A percentile compares a stretch with the other conserved stretches of the same genome.
These are phyloP conservation scores for Drosophila barbarae DNA, from an alignment of 2,888 invertebrate species.

Conservation along the genomic window DNA sequence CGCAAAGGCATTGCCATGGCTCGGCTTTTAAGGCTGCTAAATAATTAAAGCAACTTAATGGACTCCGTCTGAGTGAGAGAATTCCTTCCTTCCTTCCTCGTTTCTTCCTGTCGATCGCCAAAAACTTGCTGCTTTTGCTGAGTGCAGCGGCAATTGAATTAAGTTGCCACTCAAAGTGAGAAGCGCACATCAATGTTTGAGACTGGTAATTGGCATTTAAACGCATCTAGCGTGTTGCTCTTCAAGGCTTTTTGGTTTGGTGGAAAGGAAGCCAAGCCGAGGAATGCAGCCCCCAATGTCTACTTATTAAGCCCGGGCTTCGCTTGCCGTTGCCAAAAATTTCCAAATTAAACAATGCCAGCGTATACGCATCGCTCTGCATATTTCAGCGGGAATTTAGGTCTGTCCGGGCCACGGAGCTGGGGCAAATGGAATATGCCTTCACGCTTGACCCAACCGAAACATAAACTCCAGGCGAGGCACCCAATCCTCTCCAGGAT, in stretches of 20 bases:
- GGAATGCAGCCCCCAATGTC: conserved; percentile 36
- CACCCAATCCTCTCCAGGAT: conserved; percentile 30
- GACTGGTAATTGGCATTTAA: conserved; percentile 55
- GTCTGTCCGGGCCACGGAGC: conserved; percentile 25
- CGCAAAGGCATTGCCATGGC: conserved; percentile 44
- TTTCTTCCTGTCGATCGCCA: conserved; percentile 35
- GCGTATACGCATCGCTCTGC: conserved; percentile 41
- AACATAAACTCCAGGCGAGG: conserved; percentile 62
- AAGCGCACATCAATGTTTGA: conserved; percentile 57
- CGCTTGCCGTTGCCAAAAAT: conserved; percentile 24
- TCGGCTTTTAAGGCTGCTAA: conserved; percentile 70
- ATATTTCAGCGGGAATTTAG: conserved; percentile 65
- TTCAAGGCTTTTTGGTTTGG: conserved; percentile 18
- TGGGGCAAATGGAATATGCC: conserved; percentile 63
- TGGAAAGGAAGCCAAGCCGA: not conserved
- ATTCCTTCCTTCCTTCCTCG: conserved; percentile 6
- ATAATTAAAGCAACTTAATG: conserved; percentile 73
- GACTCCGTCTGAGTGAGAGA: conserved; percentile 51
- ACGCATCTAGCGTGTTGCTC: conserved; percentile 23
- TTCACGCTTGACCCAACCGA: conserved; percentile 65
- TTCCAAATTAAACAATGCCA: conserved; percentile 35
- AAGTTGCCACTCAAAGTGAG: conserved; percentile 63
- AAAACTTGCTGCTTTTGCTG: conserved; percentile 57
- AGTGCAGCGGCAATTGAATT: conserved; percentile 71
- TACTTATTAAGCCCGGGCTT: conserved; percentile 31